Conservation (phyloP, 2,797 vertebrate species). For the Smutsia gigantea region DNA sequence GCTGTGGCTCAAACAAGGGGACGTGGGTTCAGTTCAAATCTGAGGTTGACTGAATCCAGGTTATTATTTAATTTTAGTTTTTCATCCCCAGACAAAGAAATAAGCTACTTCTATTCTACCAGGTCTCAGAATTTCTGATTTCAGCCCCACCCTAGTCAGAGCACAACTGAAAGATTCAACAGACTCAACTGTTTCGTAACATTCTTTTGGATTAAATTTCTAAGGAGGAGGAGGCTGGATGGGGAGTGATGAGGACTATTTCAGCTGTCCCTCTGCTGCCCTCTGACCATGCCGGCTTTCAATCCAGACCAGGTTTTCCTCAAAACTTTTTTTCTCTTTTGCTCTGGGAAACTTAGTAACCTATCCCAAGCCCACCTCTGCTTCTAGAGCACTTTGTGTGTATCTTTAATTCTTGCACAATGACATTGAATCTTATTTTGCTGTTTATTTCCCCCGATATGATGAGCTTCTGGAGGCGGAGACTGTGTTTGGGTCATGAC, state of each 20-base stretch:
- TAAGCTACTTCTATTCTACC: background rate
- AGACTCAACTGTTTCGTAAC: background rate
- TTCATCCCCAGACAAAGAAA: background rate
- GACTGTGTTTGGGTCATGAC: background rate
- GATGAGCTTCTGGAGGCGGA: background rate
- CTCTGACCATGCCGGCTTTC: background rate
- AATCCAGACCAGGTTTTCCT: background rate
- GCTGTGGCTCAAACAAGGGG: background rate
- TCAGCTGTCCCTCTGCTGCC: background rate
- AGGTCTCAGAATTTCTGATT: background rate
- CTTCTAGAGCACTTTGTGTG: background rate
- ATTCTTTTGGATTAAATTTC: background rate
- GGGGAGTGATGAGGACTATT: background rate
- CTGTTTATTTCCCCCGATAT: no score
- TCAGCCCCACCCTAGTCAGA: background rate
- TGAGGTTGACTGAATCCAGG: background rate
- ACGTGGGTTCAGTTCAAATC: background rate
- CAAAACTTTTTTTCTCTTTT: background rate
- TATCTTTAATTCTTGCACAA: background rate
- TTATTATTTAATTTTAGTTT: background rate
- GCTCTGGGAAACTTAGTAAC: background rate
- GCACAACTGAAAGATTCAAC: background rate
- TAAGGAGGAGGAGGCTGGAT: background rate
- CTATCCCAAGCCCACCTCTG: background rate
- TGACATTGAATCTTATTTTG: background rate